phyloP scores from a whole-genome alignment of 2,888 invertebrate genomes.

The Tetanocera ferruginea region DNA sequence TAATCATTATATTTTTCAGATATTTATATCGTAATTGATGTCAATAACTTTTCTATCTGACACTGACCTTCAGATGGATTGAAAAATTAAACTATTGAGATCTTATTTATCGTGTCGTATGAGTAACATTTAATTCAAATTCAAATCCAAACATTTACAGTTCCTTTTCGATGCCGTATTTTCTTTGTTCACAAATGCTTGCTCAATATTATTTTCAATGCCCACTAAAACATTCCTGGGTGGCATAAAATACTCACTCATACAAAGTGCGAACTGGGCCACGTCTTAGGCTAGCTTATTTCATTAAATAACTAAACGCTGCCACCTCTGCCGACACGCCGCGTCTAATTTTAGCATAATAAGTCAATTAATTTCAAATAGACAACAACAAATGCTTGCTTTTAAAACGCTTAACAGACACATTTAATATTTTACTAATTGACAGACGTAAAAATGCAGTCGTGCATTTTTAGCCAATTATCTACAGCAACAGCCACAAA shows the following conservation, averaged over 20 bases:
- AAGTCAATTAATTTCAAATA: background rate
- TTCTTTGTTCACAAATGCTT: too few species aligned
- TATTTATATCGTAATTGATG: too few species aligned
- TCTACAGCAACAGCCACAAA: background rate
- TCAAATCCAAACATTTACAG: background rate
- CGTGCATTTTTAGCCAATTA: background rate
- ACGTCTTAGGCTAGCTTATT: too few species aligned
- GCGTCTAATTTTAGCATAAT: constrained; percentile 1
- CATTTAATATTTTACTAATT: constrained; percentile 10
- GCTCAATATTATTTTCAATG: too few species aligned
- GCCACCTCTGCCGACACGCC: too few species aligned
- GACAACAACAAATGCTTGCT: background rate
- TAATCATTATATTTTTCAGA: too few species aligned
- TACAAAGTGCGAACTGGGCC: too few species aligned
- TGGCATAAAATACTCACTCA: too few species aligned
- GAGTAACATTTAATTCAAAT: background rate
- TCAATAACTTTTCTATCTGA: too few species aligned
- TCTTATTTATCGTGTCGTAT: background rate
- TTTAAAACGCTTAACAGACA: background rate
- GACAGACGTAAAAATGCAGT: background rate
- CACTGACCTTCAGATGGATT: background rate
- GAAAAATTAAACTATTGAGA: too few species aligned
- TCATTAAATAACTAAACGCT: too few species aligned
- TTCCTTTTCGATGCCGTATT: background rate
- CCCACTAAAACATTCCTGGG: background rate